These are phyloP conservation scores for Danio albolineatus DNA, from an alignment of 2,797 vertebrate genomes.

Conservation along the genomic window DNA sequence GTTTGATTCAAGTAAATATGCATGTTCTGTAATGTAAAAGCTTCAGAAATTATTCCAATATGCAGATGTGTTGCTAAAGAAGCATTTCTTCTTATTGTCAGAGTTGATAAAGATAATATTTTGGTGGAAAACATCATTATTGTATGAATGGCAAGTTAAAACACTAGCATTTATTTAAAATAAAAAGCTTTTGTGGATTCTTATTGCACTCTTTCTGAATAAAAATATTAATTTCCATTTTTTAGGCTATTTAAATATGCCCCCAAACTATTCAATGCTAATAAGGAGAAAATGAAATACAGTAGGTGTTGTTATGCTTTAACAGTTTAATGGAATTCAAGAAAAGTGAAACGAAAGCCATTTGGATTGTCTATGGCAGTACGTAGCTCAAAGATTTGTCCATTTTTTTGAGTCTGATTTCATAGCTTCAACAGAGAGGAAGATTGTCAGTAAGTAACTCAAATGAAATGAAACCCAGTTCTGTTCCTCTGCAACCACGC, in stretches of 20 bases:
- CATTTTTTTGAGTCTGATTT: background rate
- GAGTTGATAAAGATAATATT: background rate
- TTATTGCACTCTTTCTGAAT: background rate
- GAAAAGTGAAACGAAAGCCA: background rate
- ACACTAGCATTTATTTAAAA: background rate
- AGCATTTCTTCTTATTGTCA: background rate
- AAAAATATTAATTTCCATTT: too few species aligned
- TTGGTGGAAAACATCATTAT: background rate
- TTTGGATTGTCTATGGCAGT: background rate
- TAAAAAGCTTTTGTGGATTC: background rate
- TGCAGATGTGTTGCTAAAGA: background rate
- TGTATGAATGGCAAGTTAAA: background rate
- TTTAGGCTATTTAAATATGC: too few species aligned
- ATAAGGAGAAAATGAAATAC: background rate
- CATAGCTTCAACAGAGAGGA: constrained; percentile 17
- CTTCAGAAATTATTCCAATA: background rate
- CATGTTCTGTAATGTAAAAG: too few species aligned
- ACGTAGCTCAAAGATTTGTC: background rate
- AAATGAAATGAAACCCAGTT: background rate
- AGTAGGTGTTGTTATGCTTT: background rate
- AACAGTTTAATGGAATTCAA: background rate
- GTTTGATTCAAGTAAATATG: too few species aligned
- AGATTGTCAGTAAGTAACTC: constrained; percentile 7
- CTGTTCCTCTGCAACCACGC: background rate
- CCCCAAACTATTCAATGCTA: background rate